Conservation (phyloP, 2,888 invertebrate species). For the Biston stratarius region DNA sequence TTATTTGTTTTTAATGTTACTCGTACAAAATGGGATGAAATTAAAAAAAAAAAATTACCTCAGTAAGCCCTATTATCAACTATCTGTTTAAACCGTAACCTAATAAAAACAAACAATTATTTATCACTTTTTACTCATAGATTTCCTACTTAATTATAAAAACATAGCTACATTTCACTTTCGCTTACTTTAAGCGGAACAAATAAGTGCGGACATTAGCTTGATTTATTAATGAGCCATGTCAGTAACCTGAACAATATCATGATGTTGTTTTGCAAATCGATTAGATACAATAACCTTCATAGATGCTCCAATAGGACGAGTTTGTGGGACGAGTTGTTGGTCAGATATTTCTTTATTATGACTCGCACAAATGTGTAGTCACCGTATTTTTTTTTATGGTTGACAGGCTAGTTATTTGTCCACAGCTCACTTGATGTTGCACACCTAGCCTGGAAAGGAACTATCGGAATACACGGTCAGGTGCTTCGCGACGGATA, state of each 20-base stretch:
- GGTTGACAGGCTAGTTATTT: too few species aligned
- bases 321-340: too few species aligned
- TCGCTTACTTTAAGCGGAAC: conserved; percentile 19
- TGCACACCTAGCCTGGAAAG: too few species aligned
- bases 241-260: conserved; percentile 14
- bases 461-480: too few species aligned
- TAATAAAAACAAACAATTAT: not conserved
- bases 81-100: not conserved
- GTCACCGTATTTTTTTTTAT: too few species aligned
- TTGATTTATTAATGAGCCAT: conserved; percentile 20
- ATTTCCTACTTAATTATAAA: conserved; percentile 12
- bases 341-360: too few species aligned
- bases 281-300: conserved; percentile 1
- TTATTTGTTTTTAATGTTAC: too few species aligned
- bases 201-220: conserved; percentile 15
- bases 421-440: too few species aligned
- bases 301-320: not conserved
- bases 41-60: too few species aligned
- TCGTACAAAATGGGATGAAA: too few species aligned
- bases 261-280: conserved; percentile 20
- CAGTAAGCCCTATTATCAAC: not conserved
- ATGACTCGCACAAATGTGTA: too few species aligned
- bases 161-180: conserved; percentile 18
- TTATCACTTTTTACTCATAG: not conserved
- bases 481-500: too few species aligned